Evolutionary conservation across 2,797 vertebrate species (phyloP).

Genomic region (Todus mexicanus): DNA sequence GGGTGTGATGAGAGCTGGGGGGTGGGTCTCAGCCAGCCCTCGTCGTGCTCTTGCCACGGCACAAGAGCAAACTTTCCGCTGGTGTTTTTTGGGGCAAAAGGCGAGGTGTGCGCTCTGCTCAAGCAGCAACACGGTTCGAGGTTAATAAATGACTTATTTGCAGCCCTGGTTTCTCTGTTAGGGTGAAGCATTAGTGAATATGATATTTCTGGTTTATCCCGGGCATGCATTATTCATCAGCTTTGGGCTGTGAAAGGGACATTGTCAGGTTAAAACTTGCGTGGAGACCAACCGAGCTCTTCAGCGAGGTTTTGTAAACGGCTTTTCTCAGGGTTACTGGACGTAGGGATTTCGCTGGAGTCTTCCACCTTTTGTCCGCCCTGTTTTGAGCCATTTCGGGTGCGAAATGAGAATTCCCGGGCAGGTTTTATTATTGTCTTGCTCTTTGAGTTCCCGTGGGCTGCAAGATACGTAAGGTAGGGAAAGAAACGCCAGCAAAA

Average conservation of each 20-base stretch:
- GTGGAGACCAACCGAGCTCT: background rate
- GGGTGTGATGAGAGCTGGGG: background rate
- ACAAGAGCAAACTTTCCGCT: background rate
- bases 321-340: conserved; percentile 1
- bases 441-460: background rate
- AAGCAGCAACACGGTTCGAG: background rate
- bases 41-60: fast-evolving
- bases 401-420: background rate
- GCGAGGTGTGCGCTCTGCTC: background rate
- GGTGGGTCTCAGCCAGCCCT: background rate
- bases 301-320: background rate
- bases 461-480: background rate
- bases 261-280: conserved; percentile 59
- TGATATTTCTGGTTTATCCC: conserved; percentile 51
- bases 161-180: conserved; percentile 15
- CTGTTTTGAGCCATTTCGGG: background rate
- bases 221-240: conserved; percentile 57
- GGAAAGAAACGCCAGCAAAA: background rate
- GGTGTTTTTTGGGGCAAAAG: background rate
- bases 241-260: conserved; percentile 42
- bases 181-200: conserved; percentile 37
- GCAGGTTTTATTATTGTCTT: background rate
- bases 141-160: conserved; percentile 63
- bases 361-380: background rate
- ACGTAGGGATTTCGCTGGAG: background rate